Conservation (phyloP, 64 coral and sea anemone genomes). For the Trachythela sp. region DNA sequence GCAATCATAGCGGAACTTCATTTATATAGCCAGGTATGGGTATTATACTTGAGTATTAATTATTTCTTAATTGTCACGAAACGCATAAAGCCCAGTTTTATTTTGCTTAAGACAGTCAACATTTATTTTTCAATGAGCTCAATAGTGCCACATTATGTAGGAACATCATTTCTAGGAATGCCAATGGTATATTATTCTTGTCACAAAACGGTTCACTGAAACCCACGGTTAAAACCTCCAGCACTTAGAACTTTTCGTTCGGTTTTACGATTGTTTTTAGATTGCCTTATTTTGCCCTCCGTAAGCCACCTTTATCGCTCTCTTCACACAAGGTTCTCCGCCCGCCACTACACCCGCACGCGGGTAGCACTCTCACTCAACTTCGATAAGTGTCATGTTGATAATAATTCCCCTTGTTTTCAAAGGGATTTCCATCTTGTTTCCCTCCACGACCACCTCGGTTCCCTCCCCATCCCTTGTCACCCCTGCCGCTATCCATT, state of each 20-base stretch:
- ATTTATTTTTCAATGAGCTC: no score
- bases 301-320: background rate
- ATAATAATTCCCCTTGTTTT: background rate
- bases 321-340: background rate
- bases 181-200: no score
- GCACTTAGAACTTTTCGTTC: background rate
- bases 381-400: slow-evolving; percentile 21
- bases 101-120: no score
- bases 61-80: no score
- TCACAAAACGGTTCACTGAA: no score
- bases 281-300: background rate
- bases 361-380: background rate
- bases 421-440: background rate
- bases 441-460: background rate
- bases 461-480: background rate
- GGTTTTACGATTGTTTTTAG: background rate
- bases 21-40: no score
- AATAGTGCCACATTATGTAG: no score
- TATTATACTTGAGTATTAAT: no score
- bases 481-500: background rate
- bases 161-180: no score
- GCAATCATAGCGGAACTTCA: no score
- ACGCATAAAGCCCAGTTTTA: no score
- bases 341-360: background rate
- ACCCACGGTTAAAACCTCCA: no score